Base-by-base conservation (phyloP, 2,797 vertebrate genomes). In the Cygnus olor region DNA sequence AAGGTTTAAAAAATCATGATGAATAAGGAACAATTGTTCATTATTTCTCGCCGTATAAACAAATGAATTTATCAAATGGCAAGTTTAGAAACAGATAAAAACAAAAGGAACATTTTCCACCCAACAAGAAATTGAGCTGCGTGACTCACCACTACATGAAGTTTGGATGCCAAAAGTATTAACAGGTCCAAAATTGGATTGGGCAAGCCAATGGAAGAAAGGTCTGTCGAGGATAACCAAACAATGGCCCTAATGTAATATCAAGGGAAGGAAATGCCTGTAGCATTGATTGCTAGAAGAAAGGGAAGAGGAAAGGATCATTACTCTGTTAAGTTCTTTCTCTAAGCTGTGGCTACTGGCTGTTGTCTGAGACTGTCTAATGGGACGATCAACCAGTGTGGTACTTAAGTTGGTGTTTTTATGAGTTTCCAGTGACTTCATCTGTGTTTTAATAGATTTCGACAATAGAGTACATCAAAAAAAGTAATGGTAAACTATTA, bases 241-340 rank as follows among this genome's bases (percentile, higher is more conserved):
- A 95, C 93, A 95, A 94, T 68, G 44, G 51, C 36, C 44, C 64
- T 74, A 90, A 87, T 80, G 68, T 93, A 66, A 24, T 85, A 77
- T 82, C n/a, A 90, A 82, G 84, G 45, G 71, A 28, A 95, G 84
- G 96, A 96, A 96, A 94, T 74, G 86, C 85, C 78, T 87, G 60
- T 74, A 77, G 84, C 53, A 82, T 47, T 92, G 80, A 64, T 89
- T 9, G 6, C 64, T 56, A 70, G 66, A 94, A 91, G 24, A 91
- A 78, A 90, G 80, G 83, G 84, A 94, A 73, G 74, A 90, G 66
- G 70, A 93, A 87, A 0, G 0, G 53, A 80, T 87, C 64, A 44
- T 34, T 91, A n/a, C 71, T 87, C 60, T 73, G 51, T 57, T 87
- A 77, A 90, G 47, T 30, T 88, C 36, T 73, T 89, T 81, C 34